Percentiles rank a stretch among this genome's conserved stretches.
phyloP scores from a whole-genome alignment of 1,140 invertebrate genomes.

The Andricus grossulariae region DNA sequence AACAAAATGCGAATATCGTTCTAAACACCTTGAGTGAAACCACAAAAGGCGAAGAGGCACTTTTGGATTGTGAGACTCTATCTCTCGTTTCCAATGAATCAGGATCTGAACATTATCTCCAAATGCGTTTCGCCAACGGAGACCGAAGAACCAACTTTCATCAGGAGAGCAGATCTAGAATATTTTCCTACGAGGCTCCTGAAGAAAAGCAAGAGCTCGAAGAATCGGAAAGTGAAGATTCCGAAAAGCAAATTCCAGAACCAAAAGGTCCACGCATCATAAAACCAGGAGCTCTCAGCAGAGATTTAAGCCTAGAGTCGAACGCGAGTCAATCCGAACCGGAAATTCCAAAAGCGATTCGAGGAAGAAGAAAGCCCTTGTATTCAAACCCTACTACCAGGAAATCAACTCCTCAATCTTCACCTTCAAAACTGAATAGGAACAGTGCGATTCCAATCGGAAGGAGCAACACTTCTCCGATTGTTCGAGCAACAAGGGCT shows the following conservation, averaged over 20 bases:
- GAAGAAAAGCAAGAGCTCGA: slow-evolving; percentile 19
- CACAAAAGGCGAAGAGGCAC: background rate
- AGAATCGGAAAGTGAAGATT: slow-evolving; percentile 56
- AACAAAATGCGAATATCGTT: slow-evolving; percentile 25
- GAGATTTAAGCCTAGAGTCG: slow-evolving; percentile 66
- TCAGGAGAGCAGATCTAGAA: background rate
- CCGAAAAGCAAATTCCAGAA: slow-evolving; percentile 72
- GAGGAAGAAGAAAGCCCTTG: slow-evolving; percentile 85
- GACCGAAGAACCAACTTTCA: background rate
- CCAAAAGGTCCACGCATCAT: slow-evolving; percentile 75
- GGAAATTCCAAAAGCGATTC: slow-evolving; percentile 80
- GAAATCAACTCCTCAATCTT: slow-evolving; percentile 66
- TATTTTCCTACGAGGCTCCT: background rate
- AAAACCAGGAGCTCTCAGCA: slow-evolving; percentile 63
- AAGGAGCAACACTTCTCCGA: slow-evolving; percentile 69
- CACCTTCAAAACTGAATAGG: slow-evolving; percentile 64
- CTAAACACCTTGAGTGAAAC: slow-evolving; percentile 1
- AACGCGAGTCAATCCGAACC: slow-evolving; percentile 64
- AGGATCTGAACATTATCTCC: background rate
- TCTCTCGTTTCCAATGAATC: slow-evolving; percentile 3
- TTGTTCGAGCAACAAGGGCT: slow-evolving; percentile 67
- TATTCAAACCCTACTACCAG: slow-evolving; percentile 75
- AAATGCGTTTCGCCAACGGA: slow-evolving; percentile 31
- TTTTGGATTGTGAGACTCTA: background rate
- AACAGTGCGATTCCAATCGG: slow-evolving; percentile 65